phyloP scores from a whole-genome alignment of 2,113 vertebrate species.

The Leuciscus idus region DNA sequence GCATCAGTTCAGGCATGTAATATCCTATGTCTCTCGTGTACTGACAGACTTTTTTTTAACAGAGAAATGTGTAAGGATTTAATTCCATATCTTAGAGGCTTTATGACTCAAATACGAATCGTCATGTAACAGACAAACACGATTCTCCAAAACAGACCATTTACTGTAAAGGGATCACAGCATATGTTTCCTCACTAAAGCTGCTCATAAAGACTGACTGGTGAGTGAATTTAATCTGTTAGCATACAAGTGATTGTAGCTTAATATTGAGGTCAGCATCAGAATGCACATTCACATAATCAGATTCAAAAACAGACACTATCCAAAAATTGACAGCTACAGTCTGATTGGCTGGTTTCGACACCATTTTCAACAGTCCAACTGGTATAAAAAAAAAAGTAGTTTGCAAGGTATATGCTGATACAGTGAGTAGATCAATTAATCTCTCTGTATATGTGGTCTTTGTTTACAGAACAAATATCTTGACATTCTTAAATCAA shows the following conservation, averaged over 20 bases:
- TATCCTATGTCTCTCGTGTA: conserved; percentile 16
- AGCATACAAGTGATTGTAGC: background rate
- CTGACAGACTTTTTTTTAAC: conserved; percentile 24
- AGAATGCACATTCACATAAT: background rate
- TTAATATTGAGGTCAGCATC: background rate
- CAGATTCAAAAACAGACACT: background rate
- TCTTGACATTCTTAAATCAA: background rate
- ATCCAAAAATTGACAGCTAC: background rate
- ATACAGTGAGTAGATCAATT: too few species aligned
- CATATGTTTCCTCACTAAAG: background rate
- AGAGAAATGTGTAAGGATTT: conserved; percentile 11
- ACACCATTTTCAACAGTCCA: too few species aligned
- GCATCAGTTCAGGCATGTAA: conserved; percentile 46
- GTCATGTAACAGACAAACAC: background rate
- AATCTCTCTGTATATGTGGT: background rate
- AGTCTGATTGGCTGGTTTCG: background rate
- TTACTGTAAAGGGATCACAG: background rate
- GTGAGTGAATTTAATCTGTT: background rate
- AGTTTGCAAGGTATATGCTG: too few species aligned
- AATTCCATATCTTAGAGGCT: conserved; percentile 20
- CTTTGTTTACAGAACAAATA: background rate
- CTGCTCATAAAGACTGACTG: background rate
- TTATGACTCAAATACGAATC: background rate
- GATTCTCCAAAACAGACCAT: background rate
- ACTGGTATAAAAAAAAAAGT: too few species aligned